Evolutionary conservation across 2,888 invertebrate genomes (phyloP).

Genomic region (Bembecia ichneumoniformis): DNA sequence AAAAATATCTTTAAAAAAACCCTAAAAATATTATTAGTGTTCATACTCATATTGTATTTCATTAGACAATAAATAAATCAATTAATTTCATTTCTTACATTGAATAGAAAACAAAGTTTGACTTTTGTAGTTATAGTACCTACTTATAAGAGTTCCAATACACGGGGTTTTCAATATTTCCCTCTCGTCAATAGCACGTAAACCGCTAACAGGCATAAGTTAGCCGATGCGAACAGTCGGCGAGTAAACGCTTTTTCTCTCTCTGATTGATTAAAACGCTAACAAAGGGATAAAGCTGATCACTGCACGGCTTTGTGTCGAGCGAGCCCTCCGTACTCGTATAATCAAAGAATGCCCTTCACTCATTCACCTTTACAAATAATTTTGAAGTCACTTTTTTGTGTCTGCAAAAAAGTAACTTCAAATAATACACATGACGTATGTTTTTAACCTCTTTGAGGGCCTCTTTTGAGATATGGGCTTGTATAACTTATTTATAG

Average conservation of each 20-base stretch:
- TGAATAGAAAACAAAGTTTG: too few relatives aligned
- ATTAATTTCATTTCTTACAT: too few relatives aligned
- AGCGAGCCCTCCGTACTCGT: constrained; percentile 58
- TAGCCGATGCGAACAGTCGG: constrained; percentile 20
- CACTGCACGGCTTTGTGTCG: constrained; percentile 51
- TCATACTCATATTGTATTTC: too few relatives aligned
- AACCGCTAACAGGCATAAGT: constrained; percentile 7
- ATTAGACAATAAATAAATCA: too few relatives aligned
- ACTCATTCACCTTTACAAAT: constrained; percentile 45
- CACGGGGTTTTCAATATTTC: constrained; percentile 3
- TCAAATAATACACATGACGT: neutral
- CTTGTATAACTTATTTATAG: too few relatives aligned
- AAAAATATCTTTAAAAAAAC: too few relatives aligned
- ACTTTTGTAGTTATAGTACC: neutral
- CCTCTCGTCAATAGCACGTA: constrained; percentile 12
- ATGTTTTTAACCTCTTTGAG: neutral
- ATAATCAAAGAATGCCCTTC: constrained; percentile 60
- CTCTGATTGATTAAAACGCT: constrained; percentile 69
- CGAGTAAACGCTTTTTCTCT: constrained; percentile 16
- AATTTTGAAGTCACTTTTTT: constrained; percentile 27
- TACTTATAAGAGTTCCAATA: neutral
- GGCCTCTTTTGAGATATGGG: too few relatives aligned
- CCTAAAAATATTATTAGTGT: too few relatives aligned
- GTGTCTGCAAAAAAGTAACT: constrained; percentile 21
- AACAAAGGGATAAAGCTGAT: constrained; percentile 69